phyloP scores from a whole-genome alignment of 2,888 invertebrate genomes.

The Diaprepes abbreviatus region DNA sequence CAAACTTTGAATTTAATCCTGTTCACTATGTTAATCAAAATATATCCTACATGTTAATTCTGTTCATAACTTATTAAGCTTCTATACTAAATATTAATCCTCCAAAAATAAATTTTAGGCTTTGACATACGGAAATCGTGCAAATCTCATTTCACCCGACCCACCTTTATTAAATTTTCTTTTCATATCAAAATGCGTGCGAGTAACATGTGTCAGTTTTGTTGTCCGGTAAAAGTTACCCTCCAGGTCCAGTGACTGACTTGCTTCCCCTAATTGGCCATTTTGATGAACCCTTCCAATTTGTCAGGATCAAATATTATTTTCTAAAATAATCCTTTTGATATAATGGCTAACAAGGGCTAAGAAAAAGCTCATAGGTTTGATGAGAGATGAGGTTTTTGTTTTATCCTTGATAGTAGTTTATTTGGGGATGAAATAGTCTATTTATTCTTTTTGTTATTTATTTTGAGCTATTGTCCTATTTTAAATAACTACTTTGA shows the following conservation, averaged over 20 bases:
- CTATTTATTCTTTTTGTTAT: background rate
- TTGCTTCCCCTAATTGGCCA: conserved; percentile 43
- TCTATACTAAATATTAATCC: no score
- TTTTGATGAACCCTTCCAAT: conserved; percentile 49
- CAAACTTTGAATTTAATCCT: no score
- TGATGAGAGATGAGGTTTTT: background rate
- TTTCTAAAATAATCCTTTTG: conserved; percentile 41
- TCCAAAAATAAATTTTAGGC: background rate
- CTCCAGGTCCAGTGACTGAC: conserved; percentile 39
- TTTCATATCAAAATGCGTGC: conserved; percentile 45
- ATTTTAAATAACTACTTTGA: no score
- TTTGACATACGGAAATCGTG: background rate
- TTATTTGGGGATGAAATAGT: background rate
- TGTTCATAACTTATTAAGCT: no score
- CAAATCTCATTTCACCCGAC: background rate
- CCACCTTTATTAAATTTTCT: conserved; percentile 45
- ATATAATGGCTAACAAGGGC: conserved; percentile 31
- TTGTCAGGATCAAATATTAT: conserved; percentile 48
- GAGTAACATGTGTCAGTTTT: conserved; percentile 47
- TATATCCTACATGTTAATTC: no score
- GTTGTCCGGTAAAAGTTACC: conserved; percentile 44
- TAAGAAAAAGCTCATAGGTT: conserved; percentile 19
- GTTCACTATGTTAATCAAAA: no score
- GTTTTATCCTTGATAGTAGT: background rate
- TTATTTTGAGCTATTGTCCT: no score